Conservation (phyloP, 2,113 vertebrate genomes). For the Nicator chloris region DNA sequence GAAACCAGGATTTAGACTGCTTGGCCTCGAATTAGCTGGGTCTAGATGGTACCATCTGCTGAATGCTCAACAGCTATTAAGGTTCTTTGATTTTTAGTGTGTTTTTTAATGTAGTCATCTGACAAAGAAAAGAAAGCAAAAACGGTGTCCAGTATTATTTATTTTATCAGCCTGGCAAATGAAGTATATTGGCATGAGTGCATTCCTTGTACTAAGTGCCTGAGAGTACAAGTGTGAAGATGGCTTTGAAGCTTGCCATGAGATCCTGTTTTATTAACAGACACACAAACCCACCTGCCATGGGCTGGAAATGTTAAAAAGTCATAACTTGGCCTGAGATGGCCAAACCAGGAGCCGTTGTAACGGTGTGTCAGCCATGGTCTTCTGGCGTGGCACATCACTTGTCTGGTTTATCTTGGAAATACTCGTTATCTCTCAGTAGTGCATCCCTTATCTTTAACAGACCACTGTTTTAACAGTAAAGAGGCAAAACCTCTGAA, state of each 20-base stretch:
- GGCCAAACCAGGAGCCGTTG: neutral
- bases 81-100: conserved; percentile 7
- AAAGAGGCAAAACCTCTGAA: neutral
- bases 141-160: conserved; percentile 37
- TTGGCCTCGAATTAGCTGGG: neutral
- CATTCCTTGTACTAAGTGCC: conserved; percentile 44
- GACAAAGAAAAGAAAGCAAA: conserved; percentile 54
- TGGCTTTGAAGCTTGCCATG: conserved; percentile 44
- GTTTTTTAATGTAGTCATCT: conserved; percentile 46
- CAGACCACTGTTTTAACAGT: neutral
- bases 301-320: conserved; percentile 13
- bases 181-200: conserved; percentile 50
- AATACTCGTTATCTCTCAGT: neutral
- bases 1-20: neutral
- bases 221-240: conserved; percentile 21
- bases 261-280: conserved; percentile 52
- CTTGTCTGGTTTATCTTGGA: neutral
- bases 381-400: fast-evolving
- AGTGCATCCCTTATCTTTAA: neutral
- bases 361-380: neutral
- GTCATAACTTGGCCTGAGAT: neutral
- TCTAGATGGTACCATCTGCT: conserved; percentile 40
- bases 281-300: conserved; percentile 15
- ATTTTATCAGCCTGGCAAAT: conserved; percentile 47
- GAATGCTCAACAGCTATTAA: conserved; percentile 27